These are phyloP conservation scores for Drosophila kikkawai DNA, from an alignment of 1,140 invertebrate species.

Conservation along the genomic window DNA sequence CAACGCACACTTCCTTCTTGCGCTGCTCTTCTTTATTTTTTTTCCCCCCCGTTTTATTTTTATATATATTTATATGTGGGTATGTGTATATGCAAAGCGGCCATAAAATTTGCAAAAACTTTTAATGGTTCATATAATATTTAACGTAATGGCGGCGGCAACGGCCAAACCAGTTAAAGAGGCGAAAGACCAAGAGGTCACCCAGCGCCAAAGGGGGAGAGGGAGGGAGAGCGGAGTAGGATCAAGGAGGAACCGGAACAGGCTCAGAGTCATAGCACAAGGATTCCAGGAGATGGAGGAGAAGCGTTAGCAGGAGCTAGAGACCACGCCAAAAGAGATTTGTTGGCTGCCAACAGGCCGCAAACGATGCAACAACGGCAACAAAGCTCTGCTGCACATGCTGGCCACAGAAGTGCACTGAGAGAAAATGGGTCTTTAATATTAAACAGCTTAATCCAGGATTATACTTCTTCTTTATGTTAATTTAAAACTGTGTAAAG, in stretches of 20 bases:
- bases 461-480: too few relatives aligned
- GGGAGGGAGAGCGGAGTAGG: neutral
- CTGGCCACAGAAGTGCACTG: conserved; percentile 25
- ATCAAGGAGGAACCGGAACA: conserved; percentile 11
- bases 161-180: conserved; percentile 71
- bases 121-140: conserved; percentile 84
- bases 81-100: conserved; percentile 76
- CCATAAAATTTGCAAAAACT: conserved; percentile 82
- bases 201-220: neutral
- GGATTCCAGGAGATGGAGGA: conserved; percentile 7
- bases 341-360: conserved; percentile 74
- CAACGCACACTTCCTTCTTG: conserved; percentile 12
- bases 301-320: neutral
- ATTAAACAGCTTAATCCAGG: too few relatives aligned
- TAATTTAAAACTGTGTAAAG: too few relatives aligned
- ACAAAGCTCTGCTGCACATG: conserved; percentile 44
- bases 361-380: conserved; percentile 64
- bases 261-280: conserved; percentile 31
- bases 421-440: neutral
- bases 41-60: conserved; percentile 12
- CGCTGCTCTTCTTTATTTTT: conserved; percentile 16
- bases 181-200: conserved; percentile 64
- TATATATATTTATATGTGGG: conserved; percentile 25
- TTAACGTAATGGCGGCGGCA: conserved; percentile 74
- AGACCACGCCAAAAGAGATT: conserved; percentile 61